Conservation (phyloP, 2,113 vertebrate genomes). For the Pedionomus torquatus region DNA sequence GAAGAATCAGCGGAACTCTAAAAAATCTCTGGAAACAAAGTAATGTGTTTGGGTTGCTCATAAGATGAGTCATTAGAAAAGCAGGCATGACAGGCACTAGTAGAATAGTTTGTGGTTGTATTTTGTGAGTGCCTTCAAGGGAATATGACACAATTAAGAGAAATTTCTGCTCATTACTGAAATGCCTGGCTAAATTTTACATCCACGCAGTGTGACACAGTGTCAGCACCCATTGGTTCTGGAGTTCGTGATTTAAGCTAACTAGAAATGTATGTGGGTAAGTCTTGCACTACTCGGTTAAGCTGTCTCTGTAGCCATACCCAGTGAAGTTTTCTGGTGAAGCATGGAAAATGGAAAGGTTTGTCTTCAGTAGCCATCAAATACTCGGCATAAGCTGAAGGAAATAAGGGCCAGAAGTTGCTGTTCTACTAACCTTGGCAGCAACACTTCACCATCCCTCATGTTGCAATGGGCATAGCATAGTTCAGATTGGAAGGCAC, state of each 20-base stretch:
- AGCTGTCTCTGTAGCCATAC: background rate
- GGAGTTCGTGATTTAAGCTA: background rate
- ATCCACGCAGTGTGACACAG: rapidly evolving
- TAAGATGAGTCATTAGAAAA: background rate
- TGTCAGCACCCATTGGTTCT: background rate
- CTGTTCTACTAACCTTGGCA: background rate
- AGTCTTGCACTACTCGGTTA: background rate
- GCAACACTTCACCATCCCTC: background rate
- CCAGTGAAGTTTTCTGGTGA: background rate
- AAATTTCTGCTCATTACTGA: background rate
- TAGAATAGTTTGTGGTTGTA: background rate
- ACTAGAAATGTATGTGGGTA: background rate
- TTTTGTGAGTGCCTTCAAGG: background rate
- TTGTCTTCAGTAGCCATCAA: background rate
- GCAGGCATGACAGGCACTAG: background rate
- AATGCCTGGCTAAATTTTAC: background rate
- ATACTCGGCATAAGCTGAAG: background rate
- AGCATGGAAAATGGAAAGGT: background rate
- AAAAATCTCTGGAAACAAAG: background rate
- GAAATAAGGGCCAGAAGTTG: background rate
- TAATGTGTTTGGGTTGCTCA: background rate
- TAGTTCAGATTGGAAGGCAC: background rate
- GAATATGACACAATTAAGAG: background rate
- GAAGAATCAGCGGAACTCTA: background rate
- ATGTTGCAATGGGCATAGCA: background rate